A percentile compares a stretch with the other conserved stretches of the same genome.
phyloP scores from a whole-genome alignment of 2,797 vertebrate species.

The Podarcis lilfordi region DNA sequence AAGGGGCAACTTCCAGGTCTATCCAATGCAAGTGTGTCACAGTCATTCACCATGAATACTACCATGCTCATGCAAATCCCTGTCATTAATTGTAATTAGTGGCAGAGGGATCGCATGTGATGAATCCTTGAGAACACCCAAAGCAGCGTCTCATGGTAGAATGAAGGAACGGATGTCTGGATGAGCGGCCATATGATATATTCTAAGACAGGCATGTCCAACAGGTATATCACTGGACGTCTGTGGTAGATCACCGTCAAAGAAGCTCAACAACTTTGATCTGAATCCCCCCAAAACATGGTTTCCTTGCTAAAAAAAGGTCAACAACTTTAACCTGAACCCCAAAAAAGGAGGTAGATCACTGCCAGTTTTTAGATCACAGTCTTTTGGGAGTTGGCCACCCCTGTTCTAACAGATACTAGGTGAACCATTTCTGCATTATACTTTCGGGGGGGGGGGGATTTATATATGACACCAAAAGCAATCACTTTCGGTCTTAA shows the following conservation, averaged over 20 bases:
- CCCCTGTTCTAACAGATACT: neutral
- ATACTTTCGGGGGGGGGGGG: neutral
- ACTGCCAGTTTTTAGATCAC: too few species aligned
- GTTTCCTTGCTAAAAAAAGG: too few species aligned
- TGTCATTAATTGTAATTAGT: neutral
- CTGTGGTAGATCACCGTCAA: too few species aligned
- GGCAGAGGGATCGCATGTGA: neutral
- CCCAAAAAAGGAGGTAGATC: too few species aligned
- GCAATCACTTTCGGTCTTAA: conserved; percentile 45
- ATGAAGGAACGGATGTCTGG: neutral
- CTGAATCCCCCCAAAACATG: too few species aligned
- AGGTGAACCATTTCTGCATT: neutral
- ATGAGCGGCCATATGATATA: neutral
- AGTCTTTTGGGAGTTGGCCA: too few species aligned
- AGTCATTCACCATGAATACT: neutral
- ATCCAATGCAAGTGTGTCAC: neutral
- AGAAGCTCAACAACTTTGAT: too few species aligned
- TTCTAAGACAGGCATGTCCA: neutral
- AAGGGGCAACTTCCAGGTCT: neutral
- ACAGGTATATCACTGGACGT: too few species aligned
- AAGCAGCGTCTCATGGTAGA: neutral
- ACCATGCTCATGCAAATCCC: neutral
- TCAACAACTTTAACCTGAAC: too few species aligned
- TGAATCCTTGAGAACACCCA: neutral
- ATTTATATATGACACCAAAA: conserved; percentile 10